Conservation (phyloP, 2,888 invertebrate species). For the Cacoxenus indagator region DNA sequence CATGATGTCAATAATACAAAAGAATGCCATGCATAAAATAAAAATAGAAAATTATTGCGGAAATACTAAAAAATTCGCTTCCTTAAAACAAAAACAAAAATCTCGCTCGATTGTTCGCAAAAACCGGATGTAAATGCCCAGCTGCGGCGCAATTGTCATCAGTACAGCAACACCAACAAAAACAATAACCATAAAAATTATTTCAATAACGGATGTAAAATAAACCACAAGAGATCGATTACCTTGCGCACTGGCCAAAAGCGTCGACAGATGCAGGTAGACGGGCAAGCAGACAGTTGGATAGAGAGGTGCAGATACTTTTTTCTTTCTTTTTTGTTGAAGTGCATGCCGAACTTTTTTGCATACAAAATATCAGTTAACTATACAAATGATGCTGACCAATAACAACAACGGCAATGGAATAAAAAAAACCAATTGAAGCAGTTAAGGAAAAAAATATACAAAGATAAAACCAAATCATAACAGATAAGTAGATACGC, state of each 20-base stretch:
- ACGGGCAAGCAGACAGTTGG: background rate
- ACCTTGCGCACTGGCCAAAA: slow-evolving; percentile 40
- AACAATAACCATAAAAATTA: slow-evolving; percentile 22
- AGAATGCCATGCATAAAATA: slow-evolving; percentile 21
- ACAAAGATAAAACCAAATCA: slow-evolving; percentile 8
- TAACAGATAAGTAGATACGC: background rate
- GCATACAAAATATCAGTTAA: slow-evolving; percentile 10
- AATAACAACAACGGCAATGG: slow-evolving; percentile 5
- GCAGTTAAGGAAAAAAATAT: background rate
- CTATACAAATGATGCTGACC: slow-evolving; percentile 6
- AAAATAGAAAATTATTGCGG: slow-evolving; percentile 21
- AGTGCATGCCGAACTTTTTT: background rate
- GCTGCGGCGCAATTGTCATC: slow-evolving; percentile 64
- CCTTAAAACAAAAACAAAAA: slow-evolving; percentile 35
- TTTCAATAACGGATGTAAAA: slow-evolving; percentile 68
- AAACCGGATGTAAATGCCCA: slow-evolving; percentile 62
- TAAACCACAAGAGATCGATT: slow-evolving; percentile 69
- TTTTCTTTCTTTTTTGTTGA: slow-evolving; percentile 1
- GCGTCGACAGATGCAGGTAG: slow-evolving; percentile 35
- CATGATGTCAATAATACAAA: no score
- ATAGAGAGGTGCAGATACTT: background rate
- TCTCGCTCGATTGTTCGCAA: slow-evolving; percentile 30
- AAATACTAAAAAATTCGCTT: slow-evolving; percentile 12
- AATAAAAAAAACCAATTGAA: slow-evolving; percentile 24
- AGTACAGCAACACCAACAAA: slow-evolving; percentile 34